phyloP scores from a whole-genome alignment of 2,797 vertebrate genomes.

The Bufotes viridis region DNA sequence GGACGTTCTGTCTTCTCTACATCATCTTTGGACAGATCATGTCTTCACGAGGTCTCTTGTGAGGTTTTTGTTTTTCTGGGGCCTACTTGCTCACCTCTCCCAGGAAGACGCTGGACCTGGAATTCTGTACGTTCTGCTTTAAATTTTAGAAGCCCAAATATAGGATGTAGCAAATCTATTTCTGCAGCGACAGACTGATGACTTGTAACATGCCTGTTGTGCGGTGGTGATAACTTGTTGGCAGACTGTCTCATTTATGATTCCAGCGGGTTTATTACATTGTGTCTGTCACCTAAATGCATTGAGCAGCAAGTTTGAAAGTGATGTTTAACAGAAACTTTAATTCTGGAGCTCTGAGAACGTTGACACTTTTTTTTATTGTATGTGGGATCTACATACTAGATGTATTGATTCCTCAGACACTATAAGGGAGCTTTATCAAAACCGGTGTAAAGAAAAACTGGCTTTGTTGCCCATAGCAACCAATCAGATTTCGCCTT shows the following conservation, averaged over 20 bases:
- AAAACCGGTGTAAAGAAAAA: too few species aligned
- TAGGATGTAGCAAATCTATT: background rate
- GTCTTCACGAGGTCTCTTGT: background rate
- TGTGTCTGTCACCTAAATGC: constrained; percentile 32
- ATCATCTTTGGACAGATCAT: too few species aligned
- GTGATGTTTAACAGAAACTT: background rate
- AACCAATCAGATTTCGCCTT: too few species aligned
- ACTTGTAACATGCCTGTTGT: background rate
- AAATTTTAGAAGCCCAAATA: background rate
- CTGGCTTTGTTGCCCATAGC: too few species aligned
- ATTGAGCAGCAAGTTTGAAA: background rate
- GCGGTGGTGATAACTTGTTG: constrained; percentile 3
- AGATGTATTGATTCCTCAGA: too few species aligned
- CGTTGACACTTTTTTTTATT: background rate
- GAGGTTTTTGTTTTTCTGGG: background rate
- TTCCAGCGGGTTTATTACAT: background rate
- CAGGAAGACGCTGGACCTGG: background rate
- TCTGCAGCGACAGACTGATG: constrained; percentile 6
- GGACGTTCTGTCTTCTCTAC: too few species aligned
- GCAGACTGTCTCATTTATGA: background rate
- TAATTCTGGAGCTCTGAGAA: background rate
- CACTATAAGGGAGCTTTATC: background rate
- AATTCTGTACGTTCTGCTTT: background rate
- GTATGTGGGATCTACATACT: background rate
- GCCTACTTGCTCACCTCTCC: background rate